A percentile compares a stretch with the other conserved stretches of the same genome.
phyloP scores from a whole-genome alignment of 1,140 invertebrate genomes.

The Neuroterus valhalla region DNA sequence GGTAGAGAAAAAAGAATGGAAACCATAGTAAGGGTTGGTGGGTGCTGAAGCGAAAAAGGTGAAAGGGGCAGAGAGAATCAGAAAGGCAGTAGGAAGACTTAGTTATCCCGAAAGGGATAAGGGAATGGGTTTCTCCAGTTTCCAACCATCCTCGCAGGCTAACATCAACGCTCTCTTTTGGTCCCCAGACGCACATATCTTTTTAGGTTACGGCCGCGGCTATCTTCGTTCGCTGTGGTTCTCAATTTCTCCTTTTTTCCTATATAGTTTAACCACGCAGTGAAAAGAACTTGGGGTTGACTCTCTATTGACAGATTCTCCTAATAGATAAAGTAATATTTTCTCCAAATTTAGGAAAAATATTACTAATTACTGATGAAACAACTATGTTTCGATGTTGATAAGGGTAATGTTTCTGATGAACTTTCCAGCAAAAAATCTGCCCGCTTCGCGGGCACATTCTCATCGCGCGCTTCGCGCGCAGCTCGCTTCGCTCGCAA shows the following conservation, averaged over 20 bases:
- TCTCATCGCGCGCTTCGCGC: too few relatives aligned
- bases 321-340: too few relatives aligned
- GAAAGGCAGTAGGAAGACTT: conserved; percentile 6
- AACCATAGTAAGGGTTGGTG: too few relatives aligned
- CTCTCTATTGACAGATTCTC: conserved; percentile 3
- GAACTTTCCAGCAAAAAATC: too few relatives aligned
- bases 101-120: conserved; percentile 29
- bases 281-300: background rate
- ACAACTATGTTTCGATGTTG: too few relatives aligned
- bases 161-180: background rate
- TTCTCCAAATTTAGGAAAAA: too few relatives aligned
- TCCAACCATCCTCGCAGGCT: background rate
- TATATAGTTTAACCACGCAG: background rate
- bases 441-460: too few relatives aligned
- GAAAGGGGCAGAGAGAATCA: conserved; percentile 25
- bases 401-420: too few relatives aligned
- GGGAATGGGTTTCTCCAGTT: conserved; percentile 12
- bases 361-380: too few relatives aligned
- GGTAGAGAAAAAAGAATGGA: conserved; percentile 5
- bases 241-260: background rate
- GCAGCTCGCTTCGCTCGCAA: too few relatives aligned
- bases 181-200: conserved; percentile 26
- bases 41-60: background rate
- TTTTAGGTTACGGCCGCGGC: conserved; percentile 19
- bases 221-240: conserved; percentile 20